phyloP scores from a whole-genome alignment of 2,113 vertebrate genomes.

The human region DNA sequence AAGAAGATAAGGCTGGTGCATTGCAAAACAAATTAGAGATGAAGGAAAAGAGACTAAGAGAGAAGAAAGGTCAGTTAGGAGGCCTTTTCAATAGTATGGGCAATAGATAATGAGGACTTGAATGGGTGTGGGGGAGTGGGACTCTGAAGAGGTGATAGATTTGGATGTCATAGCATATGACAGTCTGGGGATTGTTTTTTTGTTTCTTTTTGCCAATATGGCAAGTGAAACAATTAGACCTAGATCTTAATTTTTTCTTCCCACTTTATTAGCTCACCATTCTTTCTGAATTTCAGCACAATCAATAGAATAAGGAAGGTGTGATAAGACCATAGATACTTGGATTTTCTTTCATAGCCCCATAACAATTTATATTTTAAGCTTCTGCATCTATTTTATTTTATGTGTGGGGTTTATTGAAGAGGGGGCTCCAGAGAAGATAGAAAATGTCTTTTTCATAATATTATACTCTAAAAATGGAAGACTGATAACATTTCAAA shows the following conservation, averaged over 20 bases:
- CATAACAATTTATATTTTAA: constrained; percentile 4
- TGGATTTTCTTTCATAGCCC: neutral
- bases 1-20: neutral
- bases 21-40: neutral
- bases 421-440: neutral
- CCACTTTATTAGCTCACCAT: neutral
- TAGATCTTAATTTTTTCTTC: neutral
- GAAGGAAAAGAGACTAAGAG: neutral
- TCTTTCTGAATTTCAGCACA: neutral
- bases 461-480: neutral
- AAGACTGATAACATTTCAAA: neutral
- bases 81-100: neutral
- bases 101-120: neutral
- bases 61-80: neutral
- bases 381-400: neutral
- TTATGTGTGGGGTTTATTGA: neutral
- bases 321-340: neutral
- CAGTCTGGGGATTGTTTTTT: neutral
- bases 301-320: neutral
- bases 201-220: neutral
- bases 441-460: neutral
- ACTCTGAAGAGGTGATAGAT: neutral
- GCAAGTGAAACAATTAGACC: neutral
- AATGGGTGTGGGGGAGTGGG: neutral
- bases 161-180: neutral